Evolutionary conservation across 2,888 invertebrate genomes (phyloP).

Genomic region (Tetanocera ferruginea): DNA sequence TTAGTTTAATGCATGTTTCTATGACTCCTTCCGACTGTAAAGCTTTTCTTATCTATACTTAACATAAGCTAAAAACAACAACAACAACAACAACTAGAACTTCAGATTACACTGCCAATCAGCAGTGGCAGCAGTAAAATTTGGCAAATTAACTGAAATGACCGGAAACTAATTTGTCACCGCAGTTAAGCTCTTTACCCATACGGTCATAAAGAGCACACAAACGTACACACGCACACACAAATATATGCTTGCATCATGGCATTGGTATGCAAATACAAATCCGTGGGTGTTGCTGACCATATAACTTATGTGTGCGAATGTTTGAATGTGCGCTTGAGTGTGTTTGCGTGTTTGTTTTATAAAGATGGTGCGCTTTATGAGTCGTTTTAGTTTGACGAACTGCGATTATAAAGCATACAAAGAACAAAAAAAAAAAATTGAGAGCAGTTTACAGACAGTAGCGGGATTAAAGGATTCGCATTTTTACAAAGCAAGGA

Average conservation of each 20-base stretch:
- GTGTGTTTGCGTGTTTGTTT: no score
- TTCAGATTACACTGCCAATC: not conserved
- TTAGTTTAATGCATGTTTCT: not conserved
- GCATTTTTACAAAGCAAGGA: no score
- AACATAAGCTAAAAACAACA: not conserved
- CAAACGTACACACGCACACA: not conserved
- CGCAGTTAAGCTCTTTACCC: not conserved
- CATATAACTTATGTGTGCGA: no score
- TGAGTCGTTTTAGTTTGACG: not conserved
- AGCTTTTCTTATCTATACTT: not conserved
- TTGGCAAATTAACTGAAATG: conserved; percentile 13
- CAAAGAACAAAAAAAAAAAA: not conserved
- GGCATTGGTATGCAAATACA: not conserved
- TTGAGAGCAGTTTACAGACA: not conserved
- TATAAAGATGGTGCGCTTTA: no score
- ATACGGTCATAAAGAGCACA: not conserved
- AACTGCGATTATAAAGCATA: not conserved
- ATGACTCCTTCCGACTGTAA: not conserved
- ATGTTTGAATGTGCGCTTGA: no score
- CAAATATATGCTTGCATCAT: not conserved
- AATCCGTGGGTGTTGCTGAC: no score
- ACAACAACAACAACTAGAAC: not conserved
- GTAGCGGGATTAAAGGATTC: not conserved
- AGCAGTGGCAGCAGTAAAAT: not conserved
- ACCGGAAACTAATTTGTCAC: conserved; percentile 29